Percentiles rank a stretch among this genome's conserved stretches.
phyloP scores from a whole-genome alignment of 2,113 vertebrate species.

The Tonatia bakeri region DNA sequence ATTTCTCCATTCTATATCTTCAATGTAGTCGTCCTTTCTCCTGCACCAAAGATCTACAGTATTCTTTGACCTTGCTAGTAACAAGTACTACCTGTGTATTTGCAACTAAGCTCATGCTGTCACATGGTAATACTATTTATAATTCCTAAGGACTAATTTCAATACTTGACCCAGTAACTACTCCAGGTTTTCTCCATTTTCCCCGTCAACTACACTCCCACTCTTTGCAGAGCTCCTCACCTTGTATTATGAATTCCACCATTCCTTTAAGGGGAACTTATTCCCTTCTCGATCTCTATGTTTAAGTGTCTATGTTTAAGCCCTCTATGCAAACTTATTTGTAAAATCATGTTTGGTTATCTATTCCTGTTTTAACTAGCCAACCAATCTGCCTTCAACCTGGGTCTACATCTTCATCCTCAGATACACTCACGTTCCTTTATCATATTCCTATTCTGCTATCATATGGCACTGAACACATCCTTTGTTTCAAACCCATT shows the following conservation, averaged over 20 bases:
- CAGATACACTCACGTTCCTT: background rate
- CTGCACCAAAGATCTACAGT: background rate
- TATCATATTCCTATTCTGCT: background rate
- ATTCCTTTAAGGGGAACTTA: background rate
- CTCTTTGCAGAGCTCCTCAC: background rate
- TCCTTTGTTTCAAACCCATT: background rate
- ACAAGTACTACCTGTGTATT: background rate
- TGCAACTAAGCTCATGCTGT: background rate
- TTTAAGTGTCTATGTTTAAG: background rate
- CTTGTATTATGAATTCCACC: background rate
- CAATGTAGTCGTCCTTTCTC: background rate
- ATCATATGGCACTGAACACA: background rate
- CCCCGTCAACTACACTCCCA: background rate
- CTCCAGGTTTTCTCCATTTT: background rate
- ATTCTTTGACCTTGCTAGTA: background rate
- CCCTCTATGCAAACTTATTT: background rate
- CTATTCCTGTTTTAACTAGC: background rate
- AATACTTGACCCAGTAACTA: background rate
- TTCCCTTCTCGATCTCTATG: background rate
- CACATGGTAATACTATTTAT: background rate
- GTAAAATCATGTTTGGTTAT: background rate
- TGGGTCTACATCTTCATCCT: background rate
- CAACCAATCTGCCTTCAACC: background rate
- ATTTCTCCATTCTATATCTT: background rate
- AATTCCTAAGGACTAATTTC: background rate